Evolutionary conservation across 1,140 invertebrate species (phyloP).

Genomic region (Melitaea cinxia): DNA sequence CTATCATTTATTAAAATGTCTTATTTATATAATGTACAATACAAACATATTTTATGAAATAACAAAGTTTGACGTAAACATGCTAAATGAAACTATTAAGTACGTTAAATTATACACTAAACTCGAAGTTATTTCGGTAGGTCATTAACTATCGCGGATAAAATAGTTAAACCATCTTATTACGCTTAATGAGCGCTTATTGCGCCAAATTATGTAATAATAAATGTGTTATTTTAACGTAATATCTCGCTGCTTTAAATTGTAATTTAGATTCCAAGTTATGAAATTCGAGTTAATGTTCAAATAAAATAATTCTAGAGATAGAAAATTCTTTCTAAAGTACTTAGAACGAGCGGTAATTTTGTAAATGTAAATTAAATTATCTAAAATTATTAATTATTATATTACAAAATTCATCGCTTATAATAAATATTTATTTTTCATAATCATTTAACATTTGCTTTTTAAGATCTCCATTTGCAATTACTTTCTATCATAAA

Average conservation of each 20-base stretch:
- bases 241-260: constrained; percentile 3
- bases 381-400: no score
- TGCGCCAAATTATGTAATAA: constrained; percentile 37
- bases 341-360: background rate
- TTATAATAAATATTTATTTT: no score
- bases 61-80: background rate
- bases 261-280: constrained; percentile 17
- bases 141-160: constrained; percentile 14
- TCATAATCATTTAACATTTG: no score
- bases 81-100: constrained; percentile 7
- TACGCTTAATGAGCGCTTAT: constrained; percentile 43
- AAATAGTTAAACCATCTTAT: constrained; percentile 34
- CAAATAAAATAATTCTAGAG: constrained; percentile 22
- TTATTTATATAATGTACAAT: no score
- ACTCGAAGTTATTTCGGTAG: constrained; percentile 5
- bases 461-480: no score
- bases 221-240: constrained; percentile 32
- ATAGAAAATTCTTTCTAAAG: background rate
- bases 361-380: no score
- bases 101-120: constrained; percentile 13
- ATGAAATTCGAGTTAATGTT: constrained; percentile 13
- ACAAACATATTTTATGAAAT: background rate
- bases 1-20: no score
- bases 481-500: no score
- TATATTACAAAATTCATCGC: no score